These are phyloP conservation scores for Megaceryle torquata DNA, from an alignment of 2,113 vertebrate genomes.

Conservation along the genomic window DNA sequence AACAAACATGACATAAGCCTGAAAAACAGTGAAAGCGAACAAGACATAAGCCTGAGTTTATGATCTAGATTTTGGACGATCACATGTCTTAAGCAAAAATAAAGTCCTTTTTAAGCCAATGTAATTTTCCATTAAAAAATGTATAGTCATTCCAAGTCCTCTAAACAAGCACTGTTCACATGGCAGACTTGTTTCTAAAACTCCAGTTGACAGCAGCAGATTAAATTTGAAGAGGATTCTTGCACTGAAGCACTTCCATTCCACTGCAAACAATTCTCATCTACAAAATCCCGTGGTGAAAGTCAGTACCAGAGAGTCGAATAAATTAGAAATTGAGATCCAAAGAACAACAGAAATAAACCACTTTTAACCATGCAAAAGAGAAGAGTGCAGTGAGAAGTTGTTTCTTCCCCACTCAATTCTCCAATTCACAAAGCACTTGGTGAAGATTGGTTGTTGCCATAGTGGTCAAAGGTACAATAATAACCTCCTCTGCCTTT, in stretches of 20 bases:
- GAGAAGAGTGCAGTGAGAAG: neutral
- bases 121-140: neutral
- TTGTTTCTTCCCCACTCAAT: neutral
- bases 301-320: neutral
- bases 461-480: neutral
- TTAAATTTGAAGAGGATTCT: neutral
- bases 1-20: rapidly evolving
- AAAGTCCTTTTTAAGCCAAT: neutral
- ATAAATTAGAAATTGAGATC: neutral
- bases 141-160: neutral
- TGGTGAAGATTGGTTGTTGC: neutral
- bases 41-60: neutral
- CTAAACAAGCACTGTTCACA: neutral
- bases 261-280: neutral
- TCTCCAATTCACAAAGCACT: neutral
- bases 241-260: neutral
- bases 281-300: neutral
- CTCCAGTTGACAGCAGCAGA: neutral
- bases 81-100: neutral
- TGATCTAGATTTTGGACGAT: neutral
- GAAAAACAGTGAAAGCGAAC: neutral
- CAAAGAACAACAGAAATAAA: neutral
- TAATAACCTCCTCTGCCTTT: neutral
- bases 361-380: neutral
- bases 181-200: neutral